A percentile compares a stretch with the other conserved stretches of the same genome.
phyloP scores from a whole-genome alignment of 2,888 invertebrate species.

The Erpobdella octoculata region DNA sequence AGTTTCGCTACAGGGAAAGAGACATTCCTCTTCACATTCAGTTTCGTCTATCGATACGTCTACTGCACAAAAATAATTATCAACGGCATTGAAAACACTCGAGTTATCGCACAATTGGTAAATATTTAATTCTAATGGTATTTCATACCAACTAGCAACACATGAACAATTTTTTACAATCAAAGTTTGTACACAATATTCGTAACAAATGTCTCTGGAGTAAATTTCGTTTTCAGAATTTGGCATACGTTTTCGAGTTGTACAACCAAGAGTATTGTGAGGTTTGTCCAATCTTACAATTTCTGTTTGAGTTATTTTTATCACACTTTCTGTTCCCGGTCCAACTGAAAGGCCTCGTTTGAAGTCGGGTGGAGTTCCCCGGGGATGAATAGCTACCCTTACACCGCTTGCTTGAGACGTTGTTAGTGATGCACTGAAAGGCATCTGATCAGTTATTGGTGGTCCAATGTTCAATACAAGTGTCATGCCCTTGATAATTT shows the following conservation, averaged over 20 bases:
- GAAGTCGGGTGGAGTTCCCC: background rate
- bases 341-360: slow-evolving; percentile 6
- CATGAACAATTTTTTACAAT: background rate
- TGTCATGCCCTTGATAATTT: slow-evolving; percentile 1
- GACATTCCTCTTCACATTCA: background rate
- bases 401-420: slow-evolving; percentile 9
- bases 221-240: background rate
- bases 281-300: background rate
- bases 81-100: background rate
- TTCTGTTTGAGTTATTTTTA: background rate
- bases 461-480: slow-evolving; percentile 9
- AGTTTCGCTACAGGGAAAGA: background rate
- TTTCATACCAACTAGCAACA: background rate
- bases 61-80: background rate
- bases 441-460: background rate
- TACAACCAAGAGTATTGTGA: background rate
- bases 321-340: slow-evolving; percentile 17
- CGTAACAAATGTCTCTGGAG: background rate
- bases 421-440: slow-evolving; percentile 8
- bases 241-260: background rate
- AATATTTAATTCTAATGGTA: background rate
- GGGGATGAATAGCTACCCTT: slow-evolving; percentile 3
- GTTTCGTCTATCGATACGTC: background rate
- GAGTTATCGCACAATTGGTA: background rate
- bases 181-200: background rate